Evolutionary conservation across 2,797 vertebrate species (phyloP).

Genomic region (Parauchenoglanis ngamensis): DNA sequence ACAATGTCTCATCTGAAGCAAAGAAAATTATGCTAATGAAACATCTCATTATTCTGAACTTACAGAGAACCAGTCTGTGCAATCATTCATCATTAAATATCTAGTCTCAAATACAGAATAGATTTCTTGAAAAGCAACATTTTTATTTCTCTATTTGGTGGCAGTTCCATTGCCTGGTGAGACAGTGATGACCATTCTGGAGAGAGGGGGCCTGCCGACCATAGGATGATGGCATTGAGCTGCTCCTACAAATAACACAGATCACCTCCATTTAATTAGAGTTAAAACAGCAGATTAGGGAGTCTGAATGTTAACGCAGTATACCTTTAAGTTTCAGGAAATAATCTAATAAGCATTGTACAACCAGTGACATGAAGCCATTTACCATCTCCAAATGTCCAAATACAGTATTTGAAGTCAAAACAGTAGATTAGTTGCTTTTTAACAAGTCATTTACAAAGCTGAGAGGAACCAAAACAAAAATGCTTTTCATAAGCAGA

Average conservation of each 20-base stretch:
- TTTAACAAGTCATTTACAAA: slow-evolving; percentile 29
- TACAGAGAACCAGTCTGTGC: slow-evolving; percentile 72
- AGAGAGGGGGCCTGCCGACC: slow-evolving; percentile 64
- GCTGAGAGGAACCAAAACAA: slow-evolving; percentile 35
- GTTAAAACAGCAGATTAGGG: background rate
- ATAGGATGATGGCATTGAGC: slow-evolving; percentile 36
- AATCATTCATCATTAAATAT: slow-evolving; percentile 73
- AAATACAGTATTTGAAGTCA: slow-evolving; percentile 1
- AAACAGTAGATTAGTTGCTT: background rate
- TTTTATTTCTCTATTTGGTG: slow-evolving; percentile 56
- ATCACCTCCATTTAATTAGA: background rate
- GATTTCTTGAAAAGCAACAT: slow-evolving; percentile 60
- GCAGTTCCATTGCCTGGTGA: slow-evolving; percentile 63
- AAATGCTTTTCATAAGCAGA: slow-evolving; percentile 34
- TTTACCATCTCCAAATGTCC: background rate
- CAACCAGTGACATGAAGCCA: background rate
- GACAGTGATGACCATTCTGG: slow-evolving; percentile 67
- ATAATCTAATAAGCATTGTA: background rate
- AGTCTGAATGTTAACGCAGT: background rate
- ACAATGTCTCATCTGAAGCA: slow-evolving; percentile 80
- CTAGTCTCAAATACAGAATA: slow-evolving; percentile 75
- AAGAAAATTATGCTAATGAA: slow-evolving; percentile 79
- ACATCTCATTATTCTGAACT: slow-evolving; percentile 76
- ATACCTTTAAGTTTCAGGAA: background rate
- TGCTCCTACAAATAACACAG: slow-evolving; percentile 58